Percentiles rank a stretch among this genome's conserved stretches.
Conservation (phyloP, 2,113 vertebrate species). For the Bagarius yarrelli region DNA sequence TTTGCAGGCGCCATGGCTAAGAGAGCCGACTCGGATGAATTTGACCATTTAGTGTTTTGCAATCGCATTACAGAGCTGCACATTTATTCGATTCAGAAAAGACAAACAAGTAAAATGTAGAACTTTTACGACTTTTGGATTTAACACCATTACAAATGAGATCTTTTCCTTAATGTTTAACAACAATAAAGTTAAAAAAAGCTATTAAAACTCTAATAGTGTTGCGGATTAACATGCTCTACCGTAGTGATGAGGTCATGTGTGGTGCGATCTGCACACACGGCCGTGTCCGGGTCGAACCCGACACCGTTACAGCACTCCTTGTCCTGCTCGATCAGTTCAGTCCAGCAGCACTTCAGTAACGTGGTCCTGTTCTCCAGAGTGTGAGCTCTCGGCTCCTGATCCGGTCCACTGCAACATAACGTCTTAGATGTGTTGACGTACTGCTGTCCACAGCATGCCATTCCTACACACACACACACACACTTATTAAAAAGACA, state of each 20-base stretch:
- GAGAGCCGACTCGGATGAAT: no score
- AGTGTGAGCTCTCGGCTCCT: conserved; percentile 76
- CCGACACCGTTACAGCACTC: conserved; percentile 86
- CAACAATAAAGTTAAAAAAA: background rate
- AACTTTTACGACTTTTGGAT: background rate
- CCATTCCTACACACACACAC: conserved; percentile 75
- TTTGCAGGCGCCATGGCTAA: no score
- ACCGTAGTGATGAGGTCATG: conserved; percentile 78
- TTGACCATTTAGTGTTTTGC: no score
- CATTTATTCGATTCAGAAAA: no score
- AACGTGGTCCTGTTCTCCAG: conserved; percentile 76
- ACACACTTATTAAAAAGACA: background rate
- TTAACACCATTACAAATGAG: background rate
- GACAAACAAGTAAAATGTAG: no score
- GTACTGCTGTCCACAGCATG: conserved; percentile 86
- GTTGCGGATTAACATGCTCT: conserved; percentile 51
- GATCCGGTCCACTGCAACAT: conserved; percentile 80
- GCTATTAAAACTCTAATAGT: background rate
- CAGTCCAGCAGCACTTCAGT: conserved; percentile 86
- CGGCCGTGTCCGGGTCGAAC: conserved; percentile 83
- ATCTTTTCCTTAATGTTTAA: background rate
- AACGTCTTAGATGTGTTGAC: conserved; percentile 82
- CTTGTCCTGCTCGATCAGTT: conserved; percentile 81
- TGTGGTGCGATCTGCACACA: conserved; percentile 85
- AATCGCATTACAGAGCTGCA: no score